phyloP scores from a whole-genome alignment of 2,888 invertebrate genomes.

The Selenia dentaria region DNA sequence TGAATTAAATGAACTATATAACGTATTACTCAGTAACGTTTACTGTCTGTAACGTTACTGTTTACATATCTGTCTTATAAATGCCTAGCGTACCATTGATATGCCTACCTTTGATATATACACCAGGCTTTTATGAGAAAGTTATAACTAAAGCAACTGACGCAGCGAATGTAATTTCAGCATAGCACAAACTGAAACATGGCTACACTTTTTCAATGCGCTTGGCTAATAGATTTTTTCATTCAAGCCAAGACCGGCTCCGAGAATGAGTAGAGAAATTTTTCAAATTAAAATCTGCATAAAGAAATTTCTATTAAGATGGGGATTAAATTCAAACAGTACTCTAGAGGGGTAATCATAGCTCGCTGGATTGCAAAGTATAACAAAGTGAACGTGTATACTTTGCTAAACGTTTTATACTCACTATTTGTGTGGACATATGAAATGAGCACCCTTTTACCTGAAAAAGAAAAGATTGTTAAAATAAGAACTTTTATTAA shows the following conservation, averaged over 20 bases:
- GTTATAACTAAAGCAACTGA: too few species aligned
- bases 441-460: constrained; percentile 16
- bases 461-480: constrained; percentile 22
- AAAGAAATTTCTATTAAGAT: constrained; percentile 63
- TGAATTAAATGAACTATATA: too few species aligned
- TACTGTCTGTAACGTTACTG: too few species aligned
- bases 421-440: background rate
- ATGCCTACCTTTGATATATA: too few species aligned
- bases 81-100: too few species aligned
- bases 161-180: constrained; percentile 32
- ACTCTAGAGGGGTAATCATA: constrained; percentile 47
- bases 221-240: constrained; percentile 62
- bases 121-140: too few species aligned
- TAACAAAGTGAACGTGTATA: constrained; percentile 8
- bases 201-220: constrained; percentile 46
- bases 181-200: constrained; percentile 39
- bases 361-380: constrained; percentile 23
- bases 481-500: too few species aligned
- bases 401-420: constrained; percentile 9
- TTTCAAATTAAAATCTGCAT: constrained; percentile 64
- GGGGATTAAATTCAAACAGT: constrained; percentile 54
- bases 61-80: too few species aligned
- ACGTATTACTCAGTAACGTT: too few species aligned
- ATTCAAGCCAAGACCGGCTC: constrained; percentile 46
- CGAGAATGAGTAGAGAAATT: constrained; percentile 49